Percentiles rank a stretch among this genome's conserved stretches.
Evolutionary conservation across 2,113 vertebrate species (phyloP).

Genomic region (Penelope pileata): DNA sequence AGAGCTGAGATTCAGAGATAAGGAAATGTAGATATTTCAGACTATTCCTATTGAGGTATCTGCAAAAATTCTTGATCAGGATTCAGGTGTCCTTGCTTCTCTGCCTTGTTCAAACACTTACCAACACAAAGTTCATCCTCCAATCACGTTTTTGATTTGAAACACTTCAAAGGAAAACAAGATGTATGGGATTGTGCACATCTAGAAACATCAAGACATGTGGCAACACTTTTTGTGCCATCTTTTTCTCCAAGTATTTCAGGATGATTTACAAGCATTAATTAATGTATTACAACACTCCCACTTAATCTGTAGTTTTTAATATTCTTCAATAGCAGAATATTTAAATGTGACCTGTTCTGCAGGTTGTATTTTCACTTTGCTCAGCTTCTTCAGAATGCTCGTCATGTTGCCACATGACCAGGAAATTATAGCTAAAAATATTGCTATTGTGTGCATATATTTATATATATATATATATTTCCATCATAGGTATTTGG

Average conservation of each 20-base stretch:
- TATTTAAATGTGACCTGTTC: conserved; percentile 74
- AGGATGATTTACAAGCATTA: conserved; percentile 64
- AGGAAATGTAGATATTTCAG: background rate
- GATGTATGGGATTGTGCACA: background rate
- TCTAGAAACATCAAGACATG: conserved; percentile 41
- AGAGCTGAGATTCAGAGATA: background rate
- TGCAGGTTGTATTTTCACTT: conserved; percentile 69
- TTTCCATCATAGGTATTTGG: background rate
- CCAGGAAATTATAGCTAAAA: conserved; percentile 69
- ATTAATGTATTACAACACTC: conserved; percentile 71
- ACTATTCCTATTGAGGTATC: background rate
- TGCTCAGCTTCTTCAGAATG: conserved; percentile 59
- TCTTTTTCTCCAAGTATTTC: conserved; percentile 59
- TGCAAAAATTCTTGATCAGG: background rate
- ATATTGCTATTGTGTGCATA: conserved; percentile 27
- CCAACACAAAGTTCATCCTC: background rate
- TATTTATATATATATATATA: background rate
- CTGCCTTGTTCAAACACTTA: background rate
- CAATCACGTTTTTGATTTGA: background rate
- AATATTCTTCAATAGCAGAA: conserved; percentile 72
- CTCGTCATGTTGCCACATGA: conserved; percentile 62
- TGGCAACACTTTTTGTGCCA: conserved; percentile 54
- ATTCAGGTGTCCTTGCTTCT: background rate
- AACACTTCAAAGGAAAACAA: background rate
- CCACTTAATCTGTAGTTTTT: conserved; percentile 69